Evolutionary conservation across 2,113 vertebrate genomes (phyloP).

Genomic region (Clinocottus analis): DNA sequence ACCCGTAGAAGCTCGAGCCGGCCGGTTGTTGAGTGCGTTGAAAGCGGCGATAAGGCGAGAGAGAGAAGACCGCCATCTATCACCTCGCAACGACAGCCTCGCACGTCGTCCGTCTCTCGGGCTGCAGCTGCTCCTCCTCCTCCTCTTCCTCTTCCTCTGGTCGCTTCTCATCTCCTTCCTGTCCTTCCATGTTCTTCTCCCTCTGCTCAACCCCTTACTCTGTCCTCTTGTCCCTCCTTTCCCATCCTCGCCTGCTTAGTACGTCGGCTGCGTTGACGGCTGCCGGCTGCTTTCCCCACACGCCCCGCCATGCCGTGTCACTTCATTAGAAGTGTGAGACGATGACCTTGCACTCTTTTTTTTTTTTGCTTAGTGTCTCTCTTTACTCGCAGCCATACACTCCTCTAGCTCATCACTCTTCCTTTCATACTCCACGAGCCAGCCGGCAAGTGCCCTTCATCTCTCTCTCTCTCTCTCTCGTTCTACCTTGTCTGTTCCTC

Average conservation of each 20-base stretch:
- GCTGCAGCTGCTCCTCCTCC: constrained; percentile 56
- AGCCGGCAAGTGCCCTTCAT: constrained; percentile 63
- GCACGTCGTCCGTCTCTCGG: constrained; percentile 49
- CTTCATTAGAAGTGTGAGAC: constrained; percentile 76
- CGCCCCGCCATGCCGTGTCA: constrained; percentile 63
- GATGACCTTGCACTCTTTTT: constrained; percentile 75
- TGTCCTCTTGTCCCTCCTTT: constrained; percentile 27
- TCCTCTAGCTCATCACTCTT: constrained; percentile 67
- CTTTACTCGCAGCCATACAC: constrained; percentile 50
- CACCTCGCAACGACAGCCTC: constrained; percentile 64
- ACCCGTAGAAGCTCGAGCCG: constrained; percentile 47
- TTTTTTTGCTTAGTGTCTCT: constrained; percentile 34
- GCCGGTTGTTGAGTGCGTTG: constrained; percentile 61
- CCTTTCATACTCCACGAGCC: constrained; percentile 40
- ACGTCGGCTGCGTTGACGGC: constrained; percentile 60
- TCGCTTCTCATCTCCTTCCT: constrained; percentile 41
- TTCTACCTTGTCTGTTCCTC: constrained; percentile 46
- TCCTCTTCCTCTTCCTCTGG: no score
- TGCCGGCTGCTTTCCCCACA: constrained; percentile 52
- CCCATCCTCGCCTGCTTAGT: constrained; percentile 33
- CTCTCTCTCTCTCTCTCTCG: constrained; percentile 44
- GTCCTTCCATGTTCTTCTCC: constrained; percentile 11
- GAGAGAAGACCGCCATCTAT: constrained; percentile 70
- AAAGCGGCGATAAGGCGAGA: constrained; percentile 70
- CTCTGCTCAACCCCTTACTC: constrained; percentile 25